phyloP scores from a whole-genome alignment of 2,888 invertebrate genomes.

The Lottia scabra region DNA sequence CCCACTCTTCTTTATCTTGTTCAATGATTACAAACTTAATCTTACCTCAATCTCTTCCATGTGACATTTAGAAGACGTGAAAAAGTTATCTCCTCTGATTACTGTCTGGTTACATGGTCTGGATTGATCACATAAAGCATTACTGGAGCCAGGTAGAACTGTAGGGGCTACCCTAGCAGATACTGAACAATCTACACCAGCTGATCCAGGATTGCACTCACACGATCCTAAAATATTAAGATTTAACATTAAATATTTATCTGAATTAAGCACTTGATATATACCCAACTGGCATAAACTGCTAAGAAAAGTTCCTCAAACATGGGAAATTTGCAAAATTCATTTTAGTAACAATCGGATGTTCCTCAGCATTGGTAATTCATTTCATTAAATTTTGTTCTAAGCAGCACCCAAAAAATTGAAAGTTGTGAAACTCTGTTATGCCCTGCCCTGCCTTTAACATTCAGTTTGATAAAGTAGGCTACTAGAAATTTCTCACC shows the following conservation, averaged over 20 bases:
- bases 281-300: too few species aligned
- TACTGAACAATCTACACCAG: slow-evolving; percentile 47
- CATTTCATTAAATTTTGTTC: too few species aligned
- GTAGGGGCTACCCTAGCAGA: slow-evolving; percentile 32
- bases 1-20: too few species aligned
- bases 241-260: neutral
- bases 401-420: too few species aligned
- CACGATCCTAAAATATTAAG: slow-evolving; percentile 41
- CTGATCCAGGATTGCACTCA: slow-evolving; percentile 36
- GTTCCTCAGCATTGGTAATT: too few species aligned
- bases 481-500: slow-evolving; percentile 29
- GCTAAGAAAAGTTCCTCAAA: too few species aligned
- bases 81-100: slow-evolving; percentile 42
- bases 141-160: slow-evolving; percentile 18
- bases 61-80: slow-evolving; percentile 38
- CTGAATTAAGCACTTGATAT: too few species aligned
- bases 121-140: slow-evolving; percentile 15
- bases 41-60: slow-evolving; percentile 43
- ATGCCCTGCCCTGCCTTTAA: too few species aligned
- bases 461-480: too few species aligned
- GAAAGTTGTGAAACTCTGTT: too few species aligned
- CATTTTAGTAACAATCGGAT: too few species aligned
- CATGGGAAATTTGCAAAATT: too few species aligned
- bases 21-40: neutral
- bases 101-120: slow-evolving; percentile 32